Percentiles rank a stretch among this genome's conserved stretches.
phyloP scores from a whole-genome alignment of 37 sponge, comb jelly and placozoan species.

The Mnemiopsis leidyi region DNA sequence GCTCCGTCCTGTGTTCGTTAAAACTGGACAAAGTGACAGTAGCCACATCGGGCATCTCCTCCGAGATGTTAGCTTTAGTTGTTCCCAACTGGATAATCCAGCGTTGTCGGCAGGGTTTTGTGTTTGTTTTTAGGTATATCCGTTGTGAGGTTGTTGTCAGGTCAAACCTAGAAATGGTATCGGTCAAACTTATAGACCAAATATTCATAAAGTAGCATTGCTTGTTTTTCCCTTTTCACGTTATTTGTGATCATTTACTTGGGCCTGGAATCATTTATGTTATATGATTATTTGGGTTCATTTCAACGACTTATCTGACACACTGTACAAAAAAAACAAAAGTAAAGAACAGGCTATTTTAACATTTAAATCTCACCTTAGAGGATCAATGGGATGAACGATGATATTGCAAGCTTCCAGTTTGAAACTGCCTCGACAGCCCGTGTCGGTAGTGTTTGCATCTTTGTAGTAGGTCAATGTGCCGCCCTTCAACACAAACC shows the following conservation, averaged over 20 bases:
- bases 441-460: slow-evolving; percentile 58
- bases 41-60: slow-evolving; percentile 57
- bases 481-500: slow-evolving; percentile 55
- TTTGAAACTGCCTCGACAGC: slow-evolving; percentile 60
- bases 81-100: slow-evolving; percentile 55
- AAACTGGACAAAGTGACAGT: slow-evolving; percentile 10
- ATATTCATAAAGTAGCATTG: too few species aligned
- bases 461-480: slow-evolving; percentile 62
- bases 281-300: too few species aligned
- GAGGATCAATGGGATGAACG: not conserved
- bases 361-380: not conserved
- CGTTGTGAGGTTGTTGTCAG: slow-evolving; percentile 22
- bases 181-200: too few species aligned
- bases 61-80: slow-evolving; percentile 40
- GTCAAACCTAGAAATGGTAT: slow-evolving; percentile 54
- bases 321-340: too few species aligned
- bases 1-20: slow-evolving; percentile 58
- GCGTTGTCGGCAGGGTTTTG: slow-evolving; percentile 42
- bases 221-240: too few species aligned
- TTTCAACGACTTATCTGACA: too few species aligned
- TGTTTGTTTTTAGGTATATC: slow-evolving; percentile 51
- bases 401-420: slow-evolving; percentile 40
- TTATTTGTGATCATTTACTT: too few species aligned
- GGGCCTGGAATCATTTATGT: too few species aligned
- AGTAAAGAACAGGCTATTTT: too few species aligned